Evolutionary conservation across 2,797 vertebrate genomes (phyloP), one percentile per base, ranked within the genome.

Genomic region (Poeciliopsis gracilis): DNA sequence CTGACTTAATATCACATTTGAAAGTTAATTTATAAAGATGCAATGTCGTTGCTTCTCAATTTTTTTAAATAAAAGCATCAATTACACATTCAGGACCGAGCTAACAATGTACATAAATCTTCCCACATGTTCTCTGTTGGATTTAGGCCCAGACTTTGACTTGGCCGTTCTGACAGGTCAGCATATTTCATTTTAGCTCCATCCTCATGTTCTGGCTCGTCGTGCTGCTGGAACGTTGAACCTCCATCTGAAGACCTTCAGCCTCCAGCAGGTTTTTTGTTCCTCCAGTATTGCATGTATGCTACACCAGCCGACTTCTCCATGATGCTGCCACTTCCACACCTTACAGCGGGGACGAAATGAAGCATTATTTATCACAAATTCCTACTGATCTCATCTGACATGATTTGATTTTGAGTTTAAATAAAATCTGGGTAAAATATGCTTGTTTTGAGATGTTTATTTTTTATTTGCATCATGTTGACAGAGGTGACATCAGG

Each of bases 361-460:
- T n/a, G 13, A n/a, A 46, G 13, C 13, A 2, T 28, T 28, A 43
- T 13, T 25, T n/a, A n/a, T 41, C 23, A 41, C 23, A 69, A 46
- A 28, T 46, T n/a, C 13, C 7, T 46, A 8, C 28, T 8, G 6
- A 46, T 16, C 13, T 70, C 43, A 15, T 69, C 23, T 25, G 38
- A 43, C 38, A 25, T 25, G 36, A 38, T 92, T 88, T 91, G 86
- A 89, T 92, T 86, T 90, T 93, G 94, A 96, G 92, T 94, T 77
- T 88, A 85, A 94, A 92, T 94, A 87, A 82, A 94, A 92, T 92
- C 83, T 83, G 94, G 95, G 95, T 93, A 94, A 95, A 92, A 87
- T 91, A 82, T 89, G 87, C 92, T 86, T 78, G 86, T 89, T 82
- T 84, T 76, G 74, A 82, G 67, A 71, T 36, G 49, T 72, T 20